These are phyloP conservation scores for Melanotaenia parkinsoni DNA, from an alignment of 2,797 vertebrate species.

Conservation along the genomic window DNA sequence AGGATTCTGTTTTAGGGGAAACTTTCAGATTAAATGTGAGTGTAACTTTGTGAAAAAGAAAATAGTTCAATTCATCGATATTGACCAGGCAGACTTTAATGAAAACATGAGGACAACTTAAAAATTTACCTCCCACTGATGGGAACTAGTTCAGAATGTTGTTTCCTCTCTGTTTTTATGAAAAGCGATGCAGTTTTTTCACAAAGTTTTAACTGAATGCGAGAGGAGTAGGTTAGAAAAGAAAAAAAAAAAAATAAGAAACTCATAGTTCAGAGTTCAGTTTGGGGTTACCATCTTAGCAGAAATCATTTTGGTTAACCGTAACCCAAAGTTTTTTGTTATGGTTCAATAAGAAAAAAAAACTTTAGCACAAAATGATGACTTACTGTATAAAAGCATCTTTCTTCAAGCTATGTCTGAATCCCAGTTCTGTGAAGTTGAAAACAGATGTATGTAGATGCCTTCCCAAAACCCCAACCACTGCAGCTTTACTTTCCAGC, in stretches of 20 bases:
- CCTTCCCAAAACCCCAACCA: slow-evolving; percentile 39
- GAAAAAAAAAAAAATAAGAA: not conserved
- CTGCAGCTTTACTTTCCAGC: slow-evolving; percentile 34
- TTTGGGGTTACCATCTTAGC: slow-evolving; percentile 20
- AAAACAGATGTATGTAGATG: slow-evolving; percentile 65
- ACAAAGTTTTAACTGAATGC: not conserved
- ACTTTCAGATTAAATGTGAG: not conserved
- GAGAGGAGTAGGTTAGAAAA: not conserved
- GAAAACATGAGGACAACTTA: not conserved
- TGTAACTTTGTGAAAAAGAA: not conserved
- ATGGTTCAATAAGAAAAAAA: slow-evolving; percentile 35
- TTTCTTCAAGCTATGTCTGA: slow-evolving; percentile 44
- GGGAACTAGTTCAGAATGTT: no score
- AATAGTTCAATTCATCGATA: no score
- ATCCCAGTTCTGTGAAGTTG: slow-evolving; percentile 49
- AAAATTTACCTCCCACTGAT: not conserved
- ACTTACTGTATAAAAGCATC: slow-evolving; percentile 40
- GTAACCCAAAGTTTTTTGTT: slow-evolving; percentile 42
- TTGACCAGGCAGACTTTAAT: not conserved
- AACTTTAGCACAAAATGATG: slow-evolving; percentile 35
- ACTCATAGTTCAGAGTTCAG: slow-evolving; percentile 1
- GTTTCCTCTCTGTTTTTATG: not conserved
- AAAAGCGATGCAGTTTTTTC: not conserved
- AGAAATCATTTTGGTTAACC: slow-evolving; percentile 42
- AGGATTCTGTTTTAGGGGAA: not conserved